phyloP scores from a whole-genome alignment of 2,797 vertebrate genomes.

The Trachurus trachurus region DNA sequence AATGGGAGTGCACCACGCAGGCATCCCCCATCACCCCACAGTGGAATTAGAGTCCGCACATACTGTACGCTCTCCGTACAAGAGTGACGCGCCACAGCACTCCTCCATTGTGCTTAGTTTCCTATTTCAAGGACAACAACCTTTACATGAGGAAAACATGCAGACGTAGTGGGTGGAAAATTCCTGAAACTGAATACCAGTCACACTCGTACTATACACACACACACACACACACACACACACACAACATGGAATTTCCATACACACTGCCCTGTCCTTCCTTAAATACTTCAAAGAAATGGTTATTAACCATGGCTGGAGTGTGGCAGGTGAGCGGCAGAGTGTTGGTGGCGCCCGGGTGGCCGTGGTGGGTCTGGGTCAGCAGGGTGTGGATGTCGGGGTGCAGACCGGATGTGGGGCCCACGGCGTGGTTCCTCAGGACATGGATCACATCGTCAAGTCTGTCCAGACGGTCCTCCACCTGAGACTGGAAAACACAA shows the following conservation, averaged over 20 bases:
- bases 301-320: conserved; percentile 86
- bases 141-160: conserved; percentile 87
- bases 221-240: not conserved
- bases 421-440: conserved; percentile 96
- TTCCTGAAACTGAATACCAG: conserved; percentile 63
- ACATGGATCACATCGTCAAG: conserved; percentile 98
- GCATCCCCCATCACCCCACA: conserved; percentile 55
- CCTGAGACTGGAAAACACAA: conserved; percentile 86
- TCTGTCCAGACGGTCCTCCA: conserved; percentile 96
- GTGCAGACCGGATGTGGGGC: conserved; percentile 88
- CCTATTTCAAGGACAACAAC: conserved; percentile 88
- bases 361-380: conserved; percentile 80
- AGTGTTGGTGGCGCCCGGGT: conserved; percentile 54
- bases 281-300: conserved; percentile 83
- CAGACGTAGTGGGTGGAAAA: conserved; percentile 74
- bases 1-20: conserved; percentile 46
- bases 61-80: conserved; percentile 57
- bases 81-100: conserved; percentile 53
- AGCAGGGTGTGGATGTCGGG: conserved; percentile 90
- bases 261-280: conserved; percentile 29
- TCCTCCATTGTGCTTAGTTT: conserved; percentile 86
- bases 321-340: conserved; percentile 71
- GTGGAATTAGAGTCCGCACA: conserved; percentile 67
- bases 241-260: conserved; percentile 46
- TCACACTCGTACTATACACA: conserved; percentile 2